A percentile compares a stretch with the other conserved stretches of the same genome.
Evolutionary conservation across 2,888 invertebrate species (phyloP).

Genomic region (Acheta domesticus): DNA sequence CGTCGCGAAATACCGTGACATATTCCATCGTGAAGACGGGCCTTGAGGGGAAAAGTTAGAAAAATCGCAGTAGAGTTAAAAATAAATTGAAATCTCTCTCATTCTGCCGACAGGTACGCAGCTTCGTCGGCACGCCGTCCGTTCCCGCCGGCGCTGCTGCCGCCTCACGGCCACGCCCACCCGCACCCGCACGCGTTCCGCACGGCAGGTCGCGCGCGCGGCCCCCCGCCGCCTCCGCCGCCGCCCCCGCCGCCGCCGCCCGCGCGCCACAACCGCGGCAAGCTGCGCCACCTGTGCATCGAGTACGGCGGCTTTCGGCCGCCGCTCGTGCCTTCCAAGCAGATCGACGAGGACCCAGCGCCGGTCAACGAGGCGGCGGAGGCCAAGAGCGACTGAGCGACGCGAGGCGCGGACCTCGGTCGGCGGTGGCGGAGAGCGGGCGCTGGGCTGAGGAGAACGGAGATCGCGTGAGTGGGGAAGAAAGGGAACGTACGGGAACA

Average conservation of each 20-base stretch:
- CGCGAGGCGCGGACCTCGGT: background rate
- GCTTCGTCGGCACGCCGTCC: background rate
- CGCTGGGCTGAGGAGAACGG: too few relatives aligned
- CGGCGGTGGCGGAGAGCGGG: too few relatives aligned
- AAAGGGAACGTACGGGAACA: too few relatives aligned
- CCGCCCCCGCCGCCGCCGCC: background rate
- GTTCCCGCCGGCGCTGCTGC: background rate
- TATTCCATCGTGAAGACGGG: too few relatives aligned
- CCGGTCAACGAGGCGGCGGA: background rate
- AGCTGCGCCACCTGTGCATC: constrained; percentile 59
- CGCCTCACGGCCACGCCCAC: background rate
- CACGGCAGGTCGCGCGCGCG: background rate
- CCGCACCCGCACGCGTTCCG: background rate
- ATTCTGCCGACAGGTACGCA: background rate
- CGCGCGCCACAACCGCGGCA: constrained; percentile 21
- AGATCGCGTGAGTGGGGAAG: too few relatives aligned
- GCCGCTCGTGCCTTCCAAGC: constrained; percentile 73
- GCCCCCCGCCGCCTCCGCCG: background rate
- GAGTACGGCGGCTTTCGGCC: constrained; percentile 77
- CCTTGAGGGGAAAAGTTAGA: too few relatives aligned
- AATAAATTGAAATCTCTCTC: too few relatives aligned
- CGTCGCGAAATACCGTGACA: too few relatives aligned
- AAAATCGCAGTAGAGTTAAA: too few relatives aligned
- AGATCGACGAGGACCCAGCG: constrained; percentile 64
- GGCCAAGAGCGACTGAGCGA: background rate